Conservation (phyloP, 2,113 vertebrate genomes). For the Erythrocercus mccallii region DNA sequence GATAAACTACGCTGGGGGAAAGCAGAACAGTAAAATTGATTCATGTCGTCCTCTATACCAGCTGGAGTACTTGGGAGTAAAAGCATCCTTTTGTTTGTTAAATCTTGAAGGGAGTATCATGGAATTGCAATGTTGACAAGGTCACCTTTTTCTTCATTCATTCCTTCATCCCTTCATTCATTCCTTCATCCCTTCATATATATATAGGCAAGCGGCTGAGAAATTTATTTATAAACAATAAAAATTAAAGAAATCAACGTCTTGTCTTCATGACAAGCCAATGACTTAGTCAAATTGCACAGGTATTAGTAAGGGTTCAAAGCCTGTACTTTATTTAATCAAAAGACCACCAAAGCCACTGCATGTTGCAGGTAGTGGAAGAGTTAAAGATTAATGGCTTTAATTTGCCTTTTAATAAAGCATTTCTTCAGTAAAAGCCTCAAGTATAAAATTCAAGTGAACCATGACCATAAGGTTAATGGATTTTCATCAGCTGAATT, state of each 20-base stretch:
- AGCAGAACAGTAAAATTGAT: slow-evolving; percentile 36
- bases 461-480: slow-evolving; percentile 75
- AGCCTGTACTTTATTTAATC: slow-evolving; percentile 52
- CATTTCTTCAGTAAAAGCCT: slow-evolving; percentile 72
- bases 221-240: neutral
- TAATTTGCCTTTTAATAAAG: slow-evolving; percentile 78
- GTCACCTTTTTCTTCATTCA: neutral
- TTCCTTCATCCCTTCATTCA: neutral
- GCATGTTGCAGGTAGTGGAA: slow-evolving; percentile 59
- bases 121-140: slow-evolving; percentile 23
- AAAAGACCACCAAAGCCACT: slow-evolving; percentile 29
- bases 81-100: slow-evolving; percentile 23
- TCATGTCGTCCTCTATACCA: neutral
- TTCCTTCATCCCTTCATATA: neutral
- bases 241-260: neutral
- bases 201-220: neutral
- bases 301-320: slow-evolving; percentile 47
- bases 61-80: slow-evolving; percentile 14
- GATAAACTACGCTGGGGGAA: neutral
- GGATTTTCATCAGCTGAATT: slow-evolving; percentile 78
- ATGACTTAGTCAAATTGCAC: neutral
- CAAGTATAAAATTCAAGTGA: slow-evolving; percentile 73
- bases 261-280: neutral
- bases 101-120: neutral
- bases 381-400: slow-evolving; percentile 78